Conservation (phyloP, 2,797 vertebrate species). For the Okamejei kenojei region DNA sequence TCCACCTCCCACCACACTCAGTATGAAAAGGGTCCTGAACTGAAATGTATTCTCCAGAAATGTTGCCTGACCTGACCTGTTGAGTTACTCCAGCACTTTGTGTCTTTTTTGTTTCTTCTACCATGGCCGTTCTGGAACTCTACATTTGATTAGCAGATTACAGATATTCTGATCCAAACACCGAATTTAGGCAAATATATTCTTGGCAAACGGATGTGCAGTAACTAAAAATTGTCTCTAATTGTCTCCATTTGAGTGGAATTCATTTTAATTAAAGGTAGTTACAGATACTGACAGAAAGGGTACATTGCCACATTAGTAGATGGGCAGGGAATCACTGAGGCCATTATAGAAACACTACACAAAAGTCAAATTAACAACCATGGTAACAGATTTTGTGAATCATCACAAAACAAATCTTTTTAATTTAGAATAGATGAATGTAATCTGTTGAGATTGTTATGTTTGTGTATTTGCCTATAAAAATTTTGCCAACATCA, state of each 20-base stretch:
- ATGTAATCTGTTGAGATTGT: neutral
- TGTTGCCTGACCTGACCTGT: no score
- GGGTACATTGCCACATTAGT: neutral
- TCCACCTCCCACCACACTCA: no score
- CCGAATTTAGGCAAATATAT: neutral
- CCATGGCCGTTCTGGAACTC: neutral
- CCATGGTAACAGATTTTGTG: neutral
- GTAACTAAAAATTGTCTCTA: neutral
- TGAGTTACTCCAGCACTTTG: no score
- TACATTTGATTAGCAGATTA: neutral
- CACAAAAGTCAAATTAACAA: neutral
- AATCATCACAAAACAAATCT: neutral
- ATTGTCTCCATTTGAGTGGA: neutral
- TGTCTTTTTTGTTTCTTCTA: no score
- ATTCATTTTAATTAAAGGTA: neutral
- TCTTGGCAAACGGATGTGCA: neutral
- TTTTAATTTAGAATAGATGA: neutral
- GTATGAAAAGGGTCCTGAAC: no score
- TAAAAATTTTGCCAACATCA: neutral
- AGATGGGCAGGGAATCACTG: neutral
- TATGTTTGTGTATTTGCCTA: neutral
- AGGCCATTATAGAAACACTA: neutral
- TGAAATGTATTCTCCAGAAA: no score
- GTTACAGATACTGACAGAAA: neutral
- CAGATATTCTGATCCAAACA: neutral